These are phyloP conservation scores for Nymphicus hollandicus DNA, from an alignment of 2,113 vertebrate species.

Conservation along the genomic window DNA sequence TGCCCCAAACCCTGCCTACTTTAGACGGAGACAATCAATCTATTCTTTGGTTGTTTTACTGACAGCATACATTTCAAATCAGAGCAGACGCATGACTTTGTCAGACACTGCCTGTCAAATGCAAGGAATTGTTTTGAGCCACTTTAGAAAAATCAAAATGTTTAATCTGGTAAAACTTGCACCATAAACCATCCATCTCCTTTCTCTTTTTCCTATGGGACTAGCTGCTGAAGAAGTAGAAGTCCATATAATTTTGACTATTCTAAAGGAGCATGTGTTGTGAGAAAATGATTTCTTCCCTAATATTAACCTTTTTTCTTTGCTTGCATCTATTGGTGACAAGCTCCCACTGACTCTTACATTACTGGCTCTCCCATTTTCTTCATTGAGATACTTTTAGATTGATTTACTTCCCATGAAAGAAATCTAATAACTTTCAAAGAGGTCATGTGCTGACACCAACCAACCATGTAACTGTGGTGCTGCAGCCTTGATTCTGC, in stretches of 20 bases:
- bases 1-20: not conserved
- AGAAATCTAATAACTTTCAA: not conserved
- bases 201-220: not conserved
- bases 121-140: not conserved
- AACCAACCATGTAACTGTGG: not conserved
- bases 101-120: not conserved
- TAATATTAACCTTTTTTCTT: not conserved
- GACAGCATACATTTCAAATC: not conserved
- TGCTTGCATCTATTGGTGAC: not conserved
- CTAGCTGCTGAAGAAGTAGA: not conserved
- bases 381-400: not conserved
- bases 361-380: not conserved
- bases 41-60: not conserved
- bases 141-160: not conserved
- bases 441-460: not conserved
- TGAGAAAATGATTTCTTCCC: not conserved
- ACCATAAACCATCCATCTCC: not conserved
- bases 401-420: not conserved
- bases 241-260: not conserved
- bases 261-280: not conserved
- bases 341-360: not conserved
- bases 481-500: not conserved
- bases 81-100: not conserved
- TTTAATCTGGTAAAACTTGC: not conserved
- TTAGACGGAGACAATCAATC: not conserved